phyloP scores from a whole-genome alignment of 2,888 invertebrate genomes.

The Eristalis pertinax region DNA sequence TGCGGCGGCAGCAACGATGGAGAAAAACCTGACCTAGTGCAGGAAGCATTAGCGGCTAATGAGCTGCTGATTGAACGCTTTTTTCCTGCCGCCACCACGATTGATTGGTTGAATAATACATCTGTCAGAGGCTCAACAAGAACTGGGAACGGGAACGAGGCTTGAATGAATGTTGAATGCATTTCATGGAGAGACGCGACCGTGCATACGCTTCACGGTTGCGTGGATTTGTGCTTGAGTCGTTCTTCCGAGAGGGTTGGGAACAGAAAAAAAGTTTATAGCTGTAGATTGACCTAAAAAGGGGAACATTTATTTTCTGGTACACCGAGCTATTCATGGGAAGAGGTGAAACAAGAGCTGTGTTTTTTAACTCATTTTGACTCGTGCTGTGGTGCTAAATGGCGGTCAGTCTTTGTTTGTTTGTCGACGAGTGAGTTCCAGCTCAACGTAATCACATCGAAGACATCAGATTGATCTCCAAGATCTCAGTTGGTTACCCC shows the following conservation, averaged over 20 bases:
- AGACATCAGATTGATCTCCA: too few species aligned
- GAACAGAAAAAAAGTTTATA: neutral
- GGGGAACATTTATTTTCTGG: neutral
- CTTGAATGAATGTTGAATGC: neutral
- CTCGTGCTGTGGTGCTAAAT: too few species aligned
- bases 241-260: neutral
- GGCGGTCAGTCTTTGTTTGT: too few species aligned
- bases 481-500: too few species aligned
- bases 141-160: neutral
- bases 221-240: neutral
- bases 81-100: neutral
- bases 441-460: too few species aligned
- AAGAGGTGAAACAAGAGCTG: too few species aligned
- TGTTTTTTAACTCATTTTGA: too few species aligned
- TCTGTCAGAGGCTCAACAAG: neutral
- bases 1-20: neutral
- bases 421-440: too few species aligned
- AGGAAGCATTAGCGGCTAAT: conserved; percentile 49
- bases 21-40: conserved; percentile 41
- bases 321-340: too few species aligned
- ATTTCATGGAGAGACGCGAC: neutral
- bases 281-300: neutral
- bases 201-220: neutral
- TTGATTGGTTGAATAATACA: neutral
- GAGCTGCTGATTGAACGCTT: conserved; percentile 15